Evolutionary conservation across 2,797 vertebrate genomes (phyloP), one percentile per base, ranked within the genome.

Genomic region (Luscinia luscinia): DNA sequence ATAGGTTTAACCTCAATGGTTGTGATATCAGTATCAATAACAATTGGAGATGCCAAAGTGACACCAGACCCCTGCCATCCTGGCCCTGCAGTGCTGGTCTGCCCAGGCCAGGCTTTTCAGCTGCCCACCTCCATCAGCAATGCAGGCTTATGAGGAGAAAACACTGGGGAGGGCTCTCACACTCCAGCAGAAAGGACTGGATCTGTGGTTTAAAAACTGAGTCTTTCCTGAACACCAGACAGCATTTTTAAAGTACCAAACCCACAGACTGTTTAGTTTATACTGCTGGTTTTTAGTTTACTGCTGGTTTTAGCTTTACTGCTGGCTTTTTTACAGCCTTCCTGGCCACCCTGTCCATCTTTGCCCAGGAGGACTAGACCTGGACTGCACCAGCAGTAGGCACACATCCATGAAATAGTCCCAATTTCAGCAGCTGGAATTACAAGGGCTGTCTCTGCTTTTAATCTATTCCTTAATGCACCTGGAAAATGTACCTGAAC

Each of bases 381-480:
- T 51, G 24, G 10, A 46, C 9, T 40, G 62, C 80, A 94, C 5
- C 64, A 87, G 8, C 64, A 80, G 68, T 6, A 75, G 55, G 89
- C 5, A 21, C 45, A 16, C 52, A 66, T 15, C 13, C 22, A 9
- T 54, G 19, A 26, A 87, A 51, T 28, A 32, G 64, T 73, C 66
- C 32, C 48, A 6, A 45, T 78, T 70, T 64, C 43, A 82, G 46
- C 19, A 85, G 22, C 38, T 79, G 28, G 19, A 40, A 86, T 45
- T 59, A 78, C 48, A 92, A 89, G 15, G 2, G 1, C 27, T 85
- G 87, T 57, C 27, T 59, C 45, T 51, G 75, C 67, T 90, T 93
- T 96, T 93, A 95, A 96, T 91, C 19, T 70, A 51, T 57, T 97
- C 91, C 93, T 88, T 67, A 92, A 74, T 34, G 58, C 30, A 94